A percentile compares a stretch with the other conserved stretches of the same genome.
Conservation (phyloP, 2,888 invertebrate genomes). For the Himalopsyche japonica region DNA sequence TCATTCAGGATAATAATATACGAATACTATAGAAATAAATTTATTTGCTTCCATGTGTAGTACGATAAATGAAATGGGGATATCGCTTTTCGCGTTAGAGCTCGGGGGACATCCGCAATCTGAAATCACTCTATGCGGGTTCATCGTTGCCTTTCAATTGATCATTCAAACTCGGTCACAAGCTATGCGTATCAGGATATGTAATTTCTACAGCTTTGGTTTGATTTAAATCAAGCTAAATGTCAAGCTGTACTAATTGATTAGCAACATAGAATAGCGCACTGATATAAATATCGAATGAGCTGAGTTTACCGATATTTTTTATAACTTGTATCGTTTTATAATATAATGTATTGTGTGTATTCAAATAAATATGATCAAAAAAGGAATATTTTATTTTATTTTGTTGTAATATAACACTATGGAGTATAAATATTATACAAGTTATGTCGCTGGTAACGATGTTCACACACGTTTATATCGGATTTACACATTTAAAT, state of each 20-base stretch:
- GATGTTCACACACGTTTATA: too few relatives aligned
- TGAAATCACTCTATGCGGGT: neutral
- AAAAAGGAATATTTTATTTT: too few relatives aligned
- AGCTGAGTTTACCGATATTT: too few relatives aligned
- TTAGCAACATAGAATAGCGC: neutral
- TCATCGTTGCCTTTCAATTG: neutral
- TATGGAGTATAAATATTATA: too few relatives aligned
- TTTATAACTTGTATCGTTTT: too few relatives aligned
- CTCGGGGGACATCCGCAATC: neutral
- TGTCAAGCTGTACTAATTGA: neutral
- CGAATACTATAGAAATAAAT: neutral
- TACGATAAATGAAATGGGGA: neutral
- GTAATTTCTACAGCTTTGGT: neutral
- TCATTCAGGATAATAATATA: too few relatives aligned
- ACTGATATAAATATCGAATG: too few relatives aligned
- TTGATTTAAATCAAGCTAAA: neutral
- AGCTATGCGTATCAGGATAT: neutral
- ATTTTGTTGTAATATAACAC: too few relatives aligned
- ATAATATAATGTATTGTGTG: too few relatives aligned
- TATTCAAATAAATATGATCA: too few relatives aligned
- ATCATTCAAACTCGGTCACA: neutral
- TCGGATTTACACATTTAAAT: too few relatives aligned
- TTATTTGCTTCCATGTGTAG: neutral
- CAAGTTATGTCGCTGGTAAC: too few relatives aligned
- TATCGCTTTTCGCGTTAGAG: neutral